Percentiles rank a stretch among this genome's conserved stretches.
Evolutionary conservation across 2,888 invertebrate genomes (phyloP).

Genomic region (Lathronympha strigana): DNA sequence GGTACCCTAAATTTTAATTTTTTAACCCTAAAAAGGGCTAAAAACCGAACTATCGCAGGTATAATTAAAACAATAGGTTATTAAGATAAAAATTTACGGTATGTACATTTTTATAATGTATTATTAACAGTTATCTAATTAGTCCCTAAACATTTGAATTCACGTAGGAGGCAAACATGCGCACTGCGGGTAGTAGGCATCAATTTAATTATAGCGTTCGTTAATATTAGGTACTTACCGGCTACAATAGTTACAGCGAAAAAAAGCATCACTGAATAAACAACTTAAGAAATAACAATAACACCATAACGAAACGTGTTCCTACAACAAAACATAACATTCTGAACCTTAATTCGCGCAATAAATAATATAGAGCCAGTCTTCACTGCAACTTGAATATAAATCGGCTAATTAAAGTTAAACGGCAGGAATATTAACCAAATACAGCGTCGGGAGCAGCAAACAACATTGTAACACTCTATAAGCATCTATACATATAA

Average conservation of each 20-base stretch:
- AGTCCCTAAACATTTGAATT: background rate
- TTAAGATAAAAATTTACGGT: too few relatives aligned
- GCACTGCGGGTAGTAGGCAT: background rate
- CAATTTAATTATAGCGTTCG: background rate
- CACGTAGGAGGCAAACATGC: background rate
- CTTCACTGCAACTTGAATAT: slow-evolving; percentile 78
- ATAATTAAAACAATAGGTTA: too few relatives aligned
- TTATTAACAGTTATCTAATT: too few relatives aligned
- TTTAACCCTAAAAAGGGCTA: too few relatives aligned
- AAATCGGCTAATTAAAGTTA: slow-evolving; percentile 79
- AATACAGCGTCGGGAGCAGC: slow-evolving; percentile 57
- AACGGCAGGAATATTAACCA: slow-evolving; percentile 69
- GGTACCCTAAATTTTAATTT: too few relatives aligned
- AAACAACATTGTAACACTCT: slow-evolving; percentile 50
- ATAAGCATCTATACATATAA: slow-evolving; percentile 46
- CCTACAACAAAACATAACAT: slow-evolving; percentile 56
- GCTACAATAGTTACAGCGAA: background rate
- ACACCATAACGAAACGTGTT: slow-evolving; percentile 23
- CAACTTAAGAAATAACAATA: slow-evolving; percentile 15
- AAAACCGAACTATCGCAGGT: too few relatives aligned
- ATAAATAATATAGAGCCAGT: slow-evolving; percentile 76
- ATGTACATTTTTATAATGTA: too few relatives aligned
- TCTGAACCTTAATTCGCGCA: slow-evolving; percentile 62
- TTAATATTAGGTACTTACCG: background rate
- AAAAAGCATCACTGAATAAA: slow-evolving; percentile 5